A percentile compares a stretch with the other conserved stretches of the same genome.
Conservation (phyloP, 2,113 vertebrate genomes). For the Bucco capensis region DNA sequence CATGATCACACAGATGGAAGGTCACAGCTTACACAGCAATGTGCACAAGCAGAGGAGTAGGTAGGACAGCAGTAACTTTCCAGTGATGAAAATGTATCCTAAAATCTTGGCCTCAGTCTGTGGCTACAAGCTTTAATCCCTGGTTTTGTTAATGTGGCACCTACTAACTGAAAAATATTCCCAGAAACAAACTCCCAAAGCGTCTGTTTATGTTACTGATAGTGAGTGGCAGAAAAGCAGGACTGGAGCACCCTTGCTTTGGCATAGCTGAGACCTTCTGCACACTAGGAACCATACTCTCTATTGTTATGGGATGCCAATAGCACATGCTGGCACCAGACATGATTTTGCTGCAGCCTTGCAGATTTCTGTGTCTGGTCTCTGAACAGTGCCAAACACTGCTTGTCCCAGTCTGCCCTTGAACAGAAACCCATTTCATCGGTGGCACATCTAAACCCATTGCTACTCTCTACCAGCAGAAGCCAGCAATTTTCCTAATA, state of each 20-base stretch:
- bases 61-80: not conserved
- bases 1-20: rapidly evolving
- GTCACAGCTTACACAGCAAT: not conserved
- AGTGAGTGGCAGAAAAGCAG: not conserved
- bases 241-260: not conserved
- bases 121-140: not conserved
- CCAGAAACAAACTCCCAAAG: not conserved
- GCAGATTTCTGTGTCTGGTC: not conserved
- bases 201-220: not conserved
- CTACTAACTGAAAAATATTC: not conserved
- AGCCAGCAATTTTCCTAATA: not conserved
- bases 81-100: not conserved
- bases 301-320: not conserved
- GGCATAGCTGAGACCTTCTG: not conserved
- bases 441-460: not conserved
- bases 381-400: not conserved
- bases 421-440: not conserved
- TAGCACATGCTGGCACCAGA: not conserved
- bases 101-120: not conserved
- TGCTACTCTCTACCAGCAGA: not conserved
- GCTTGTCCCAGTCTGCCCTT: not conserved
- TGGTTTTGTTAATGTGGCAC: not conserved
- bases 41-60: not conserved
- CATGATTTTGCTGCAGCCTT: not conserved
- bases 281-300: not conserved